A percentile compares a stretch with the other conserved stretches of the same genome.
phyloP scores from a whole-genome alignment of 2,888 invertebrate genomes.

The Beris morrisii region DNA sequence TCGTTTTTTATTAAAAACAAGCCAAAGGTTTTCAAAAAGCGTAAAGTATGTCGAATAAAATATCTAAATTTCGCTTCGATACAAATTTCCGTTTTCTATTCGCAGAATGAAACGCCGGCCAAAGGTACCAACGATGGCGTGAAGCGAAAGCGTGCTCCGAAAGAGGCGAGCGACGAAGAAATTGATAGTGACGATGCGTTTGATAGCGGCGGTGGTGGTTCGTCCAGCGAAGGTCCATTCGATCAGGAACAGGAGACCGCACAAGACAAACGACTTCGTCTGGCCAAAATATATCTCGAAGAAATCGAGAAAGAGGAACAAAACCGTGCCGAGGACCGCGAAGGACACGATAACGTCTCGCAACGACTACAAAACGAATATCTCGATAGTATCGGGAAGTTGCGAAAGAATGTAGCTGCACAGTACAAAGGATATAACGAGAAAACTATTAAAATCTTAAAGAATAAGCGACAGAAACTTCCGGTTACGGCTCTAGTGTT shows the following conservation, averaged over 20 bases:
- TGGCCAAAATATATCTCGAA: constrained; percentile 87
- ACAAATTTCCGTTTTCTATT: background rate
- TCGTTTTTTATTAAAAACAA: constrained; percentile 65
- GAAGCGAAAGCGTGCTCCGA: constrained; percentile 40
- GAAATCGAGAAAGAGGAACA: constrained; percentile 83
- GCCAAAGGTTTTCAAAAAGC: constrained; percentile 60
- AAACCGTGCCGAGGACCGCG: constrained; percentile 67
- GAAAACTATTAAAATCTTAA: constrained; percentile 60
- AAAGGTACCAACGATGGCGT: constrained; percentile 46
- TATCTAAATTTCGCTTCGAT: constrained; percentile 1
- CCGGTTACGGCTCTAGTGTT: constrained; percentile 81
- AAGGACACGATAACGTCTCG: constrained; percentile 58
- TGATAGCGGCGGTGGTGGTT: constrained; percentile 58
- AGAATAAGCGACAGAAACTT: constrained; percentile 76
- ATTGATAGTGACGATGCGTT: constrained; percentile 68
- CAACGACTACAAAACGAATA: constrained; percentile 81
- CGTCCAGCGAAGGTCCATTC: constrained; percentile 41
- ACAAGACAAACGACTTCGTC: constrained; percentile 85
- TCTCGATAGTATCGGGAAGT: constrained; percentile 80
- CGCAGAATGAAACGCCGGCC: background rate
- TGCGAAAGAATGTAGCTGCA: constrained; percentile 75
- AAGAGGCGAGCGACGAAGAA: constrained; percentile 59
- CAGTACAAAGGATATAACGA: constrained; percentile 57
- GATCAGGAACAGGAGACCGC: constrained; percentile 68
- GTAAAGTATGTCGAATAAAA: constrained; percentile 53